A percentile compares a stretch with the other conserved stretches of the same genome.
Conservation (phyloP, 2,113 vertebrate genomes). For the Rafetus swinhoei region DNA sequence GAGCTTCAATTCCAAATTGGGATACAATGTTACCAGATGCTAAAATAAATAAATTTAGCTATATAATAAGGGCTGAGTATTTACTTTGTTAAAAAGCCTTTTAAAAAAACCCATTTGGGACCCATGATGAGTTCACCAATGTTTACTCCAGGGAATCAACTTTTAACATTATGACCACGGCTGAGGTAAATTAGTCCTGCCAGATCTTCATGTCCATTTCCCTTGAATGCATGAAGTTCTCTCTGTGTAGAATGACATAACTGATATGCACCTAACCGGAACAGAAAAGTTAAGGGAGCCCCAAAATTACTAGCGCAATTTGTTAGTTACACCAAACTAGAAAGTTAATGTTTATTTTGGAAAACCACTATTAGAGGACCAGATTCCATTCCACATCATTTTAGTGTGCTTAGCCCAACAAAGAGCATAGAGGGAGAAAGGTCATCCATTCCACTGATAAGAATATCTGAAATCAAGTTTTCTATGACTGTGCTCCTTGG, state of each 20-base stretch:
- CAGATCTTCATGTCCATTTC: neutral
- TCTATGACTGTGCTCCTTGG: neutral
- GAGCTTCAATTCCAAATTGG: neutral
- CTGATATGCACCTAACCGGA: neutral
- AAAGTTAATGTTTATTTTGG: neutral
- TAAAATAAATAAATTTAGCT: neutral
- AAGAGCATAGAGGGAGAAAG: neutral
- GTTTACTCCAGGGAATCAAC: neutral
- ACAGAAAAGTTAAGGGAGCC: neutral
- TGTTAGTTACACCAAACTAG: neutral
- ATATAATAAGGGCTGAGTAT: neutral
- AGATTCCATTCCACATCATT: neutral
- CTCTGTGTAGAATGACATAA: neutral
- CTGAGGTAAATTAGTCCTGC: neutral
- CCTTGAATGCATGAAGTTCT: neutral
- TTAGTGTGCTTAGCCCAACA: neutral
- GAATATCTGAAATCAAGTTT: neutral
- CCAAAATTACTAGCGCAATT: neutral
- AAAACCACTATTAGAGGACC: neutral
- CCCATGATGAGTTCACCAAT: neutral
- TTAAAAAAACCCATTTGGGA: neutral
- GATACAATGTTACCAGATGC: neutral
- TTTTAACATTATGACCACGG: neutral
- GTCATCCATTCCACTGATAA: neutral
- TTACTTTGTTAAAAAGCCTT: neutral